Evolutionary conservation across 2,888 invertebrate species (phyloP), one percentile per base, ranked within the genome.

Genomic region (Leucoptera coffeella): DNA sequence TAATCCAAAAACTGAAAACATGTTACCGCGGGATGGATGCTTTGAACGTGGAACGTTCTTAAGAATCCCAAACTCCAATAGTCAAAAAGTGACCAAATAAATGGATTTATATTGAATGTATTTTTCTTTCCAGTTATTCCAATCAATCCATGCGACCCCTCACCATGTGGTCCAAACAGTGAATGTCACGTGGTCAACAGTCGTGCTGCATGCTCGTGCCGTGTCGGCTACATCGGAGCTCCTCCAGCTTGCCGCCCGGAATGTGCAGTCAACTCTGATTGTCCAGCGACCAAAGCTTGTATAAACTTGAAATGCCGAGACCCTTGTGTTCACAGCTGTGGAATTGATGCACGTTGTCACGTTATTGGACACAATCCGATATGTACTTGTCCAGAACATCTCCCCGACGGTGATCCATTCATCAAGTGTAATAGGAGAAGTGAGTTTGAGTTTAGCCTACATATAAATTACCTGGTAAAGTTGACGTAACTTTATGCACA

Each of bases 331-430:
- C 82, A 83, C 34, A 82, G 82, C 22, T 88, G 87, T 42, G 87
- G 88, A 4, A 69, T 78, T 31, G 82, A 85, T 43, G 85, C 88
- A 13, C 67, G 79, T 30, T 89, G 89, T 40, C 80, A 80, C 54
- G 86, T 86, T 22, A 76, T 83, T 23, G 80, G 82, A 39, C 89
- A 89, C 46, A 85, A 82, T 43, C 87, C 86, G 2, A 80, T 85
- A 35, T 87, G 87, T 45, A 79, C 80, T 32, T 88, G 87, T 40
- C 62, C 69, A 12, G 76, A 80, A 32, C 60, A 67, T 29, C 73
- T 78, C 26, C 80, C 77, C 28, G 72, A 78, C 34, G 88, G 88
- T 14, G 85, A 88, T 71, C 86, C 87, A 11, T 85, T 86, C 42
- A 78, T 78, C 37, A 77, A 78, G 50, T 87, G 87, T 48, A 50